phyloP scores from a whole-genome alignment of 2,113 vertebrate genomes.

The Microcebus ravelobensis region DNA sequence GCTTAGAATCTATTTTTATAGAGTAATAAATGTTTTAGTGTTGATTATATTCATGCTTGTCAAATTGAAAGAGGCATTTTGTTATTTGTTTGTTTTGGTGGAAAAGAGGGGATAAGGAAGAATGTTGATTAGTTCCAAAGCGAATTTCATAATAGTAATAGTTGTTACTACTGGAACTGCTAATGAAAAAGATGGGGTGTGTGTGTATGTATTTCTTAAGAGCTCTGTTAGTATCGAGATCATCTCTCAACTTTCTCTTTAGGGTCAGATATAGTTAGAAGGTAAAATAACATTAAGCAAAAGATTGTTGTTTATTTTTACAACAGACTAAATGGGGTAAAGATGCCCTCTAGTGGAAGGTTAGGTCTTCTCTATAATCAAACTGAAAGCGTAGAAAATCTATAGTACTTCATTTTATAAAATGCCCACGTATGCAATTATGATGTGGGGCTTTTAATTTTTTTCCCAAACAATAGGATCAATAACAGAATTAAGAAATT shows the following conservation, averaged over 20 bases:
- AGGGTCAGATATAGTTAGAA: constrained; percentile 4
- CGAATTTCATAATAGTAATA: constrained; percentile 23
- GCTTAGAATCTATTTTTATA: constrained; percentile 1
- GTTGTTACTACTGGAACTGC: neutral
- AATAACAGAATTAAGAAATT: neutral
- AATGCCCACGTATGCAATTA: neutral
- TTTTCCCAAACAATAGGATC: neutral
- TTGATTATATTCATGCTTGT: neutral
- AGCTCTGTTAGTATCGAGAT: neutral
- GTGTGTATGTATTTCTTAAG: neutral
- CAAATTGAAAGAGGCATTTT: neutral
- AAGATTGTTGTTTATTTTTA: constrained; percentile 7
- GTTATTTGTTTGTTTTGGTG: neutral
- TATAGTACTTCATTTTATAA: neutral
- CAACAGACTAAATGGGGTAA: constrained; percentile 46
- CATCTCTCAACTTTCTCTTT: neutral
- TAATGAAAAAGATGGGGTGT: neutral
- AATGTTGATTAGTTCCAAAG: neutral
- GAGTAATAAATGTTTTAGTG: neutral
- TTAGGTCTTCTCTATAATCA: neutral
- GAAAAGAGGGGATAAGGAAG: neutral
- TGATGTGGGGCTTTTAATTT: neutral
- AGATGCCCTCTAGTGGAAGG: constrained; percentile 72
- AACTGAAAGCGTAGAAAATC: neutral
- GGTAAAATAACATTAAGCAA: neutral